phyloP scores from a whole-genome alignment of 1,140 invertebrate species.

The Oryzaephilus surinamensis region DNA sequence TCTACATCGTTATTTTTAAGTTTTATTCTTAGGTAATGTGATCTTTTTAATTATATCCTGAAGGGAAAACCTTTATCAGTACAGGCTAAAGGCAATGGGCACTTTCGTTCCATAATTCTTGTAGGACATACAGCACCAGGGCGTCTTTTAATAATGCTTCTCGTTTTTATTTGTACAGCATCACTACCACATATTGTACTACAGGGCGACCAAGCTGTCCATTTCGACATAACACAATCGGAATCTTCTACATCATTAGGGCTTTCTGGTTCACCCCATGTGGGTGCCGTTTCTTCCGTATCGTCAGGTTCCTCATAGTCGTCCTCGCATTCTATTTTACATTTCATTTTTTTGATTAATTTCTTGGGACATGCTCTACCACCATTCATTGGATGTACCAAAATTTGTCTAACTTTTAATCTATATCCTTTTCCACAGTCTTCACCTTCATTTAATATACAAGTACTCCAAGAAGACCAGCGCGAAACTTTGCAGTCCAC shows the following conservation, averaged over 20 bases:
- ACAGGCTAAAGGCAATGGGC: conserved; percentile 16
- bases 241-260: background rate
- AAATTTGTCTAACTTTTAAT: conserved; percentile 36
- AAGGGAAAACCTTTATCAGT: conserved; percentile 7
- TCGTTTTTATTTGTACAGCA: conserved; percentile 14
- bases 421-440: conserved; percentile 46
- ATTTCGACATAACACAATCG: conserved; percentile 18
- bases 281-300: background rate
- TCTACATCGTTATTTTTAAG: no score
- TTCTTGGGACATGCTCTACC: conserved; percentile 57
- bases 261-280: background rate
- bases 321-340: no score
- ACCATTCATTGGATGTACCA: conserved; percentile 49
- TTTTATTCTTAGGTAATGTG: no score
- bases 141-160: conserved; percentile 7
- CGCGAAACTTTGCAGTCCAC: no score
- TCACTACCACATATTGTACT: conserved; percentile 13
- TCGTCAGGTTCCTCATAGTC: background rate
- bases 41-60: conserved; percentile 2
- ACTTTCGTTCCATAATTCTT: conserved; percentile 10
- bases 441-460: no score
- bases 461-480: no score
- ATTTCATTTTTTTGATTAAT: conserved; percentile 39
- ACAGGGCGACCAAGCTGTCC: conserved; percentile 17
- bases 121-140: conserved; percentile 11